Evolutionary conservation across 2,797 vertebrate species (phyloP).

Genomic region (Carduelis carduelis): DNA sequence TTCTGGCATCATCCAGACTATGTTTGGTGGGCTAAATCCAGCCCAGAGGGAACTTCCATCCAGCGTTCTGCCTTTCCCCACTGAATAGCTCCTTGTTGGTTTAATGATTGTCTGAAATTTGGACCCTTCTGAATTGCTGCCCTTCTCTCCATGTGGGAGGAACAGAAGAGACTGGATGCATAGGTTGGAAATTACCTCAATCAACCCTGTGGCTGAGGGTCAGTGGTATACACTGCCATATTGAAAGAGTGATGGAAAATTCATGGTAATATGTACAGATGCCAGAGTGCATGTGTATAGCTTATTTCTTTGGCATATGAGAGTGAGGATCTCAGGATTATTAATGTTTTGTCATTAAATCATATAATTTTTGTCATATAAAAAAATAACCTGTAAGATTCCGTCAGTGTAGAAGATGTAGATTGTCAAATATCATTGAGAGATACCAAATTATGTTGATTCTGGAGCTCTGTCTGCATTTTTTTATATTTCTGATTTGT

Average conservation of each 20-base stretch:
- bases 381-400: background rate
- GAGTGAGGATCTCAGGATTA: background rate
- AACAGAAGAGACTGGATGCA: background rate
- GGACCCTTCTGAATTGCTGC: background rate
- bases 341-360: background rate
- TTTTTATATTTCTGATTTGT: background rate
- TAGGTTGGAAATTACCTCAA: background rate
- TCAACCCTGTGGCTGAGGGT: background rate
- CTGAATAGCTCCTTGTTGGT: constrained; percentile 4
- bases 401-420: background rate
- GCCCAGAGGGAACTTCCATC: background rate
- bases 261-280: accelerated
- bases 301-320: background rate
- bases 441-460: background rate
- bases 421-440: background rate
- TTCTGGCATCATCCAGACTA: background rate
- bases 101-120: background rate
- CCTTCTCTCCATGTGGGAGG: background rate
- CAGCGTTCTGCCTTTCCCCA: background rate
- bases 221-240: background rate
- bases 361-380: too few relatives aligned
- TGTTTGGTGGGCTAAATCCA: background rate
- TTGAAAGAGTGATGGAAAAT: background rate
- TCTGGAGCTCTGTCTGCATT: background rate
- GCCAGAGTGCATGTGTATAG: background rate